phyloP scores from a whole-genome alignment of 2,888 invertebrate species.

The Mythimna ferrago region DNA sequence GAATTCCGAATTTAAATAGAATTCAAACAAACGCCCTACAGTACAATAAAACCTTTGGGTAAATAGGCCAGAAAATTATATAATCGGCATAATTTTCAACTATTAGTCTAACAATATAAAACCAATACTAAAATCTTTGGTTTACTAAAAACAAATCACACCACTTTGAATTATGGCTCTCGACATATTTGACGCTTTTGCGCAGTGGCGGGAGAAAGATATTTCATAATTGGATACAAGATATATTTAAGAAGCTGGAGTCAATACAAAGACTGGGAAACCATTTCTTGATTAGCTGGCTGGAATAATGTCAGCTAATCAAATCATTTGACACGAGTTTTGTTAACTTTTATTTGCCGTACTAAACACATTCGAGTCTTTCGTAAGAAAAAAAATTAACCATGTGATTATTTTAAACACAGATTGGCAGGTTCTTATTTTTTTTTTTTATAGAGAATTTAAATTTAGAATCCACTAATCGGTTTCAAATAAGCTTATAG shows the following conservation, averaged over 20 bases:
- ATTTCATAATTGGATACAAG: not conserved
- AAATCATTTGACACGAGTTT: not conserved
- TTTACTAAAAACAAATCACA: conserved; percentile 73
- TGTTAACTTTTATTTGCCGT: not conserved
- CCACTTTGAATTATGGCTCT: conserved; percentile 66
- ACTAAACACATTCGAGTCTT: not conserved
- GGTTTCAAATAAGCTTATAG: too few relatives aligned
- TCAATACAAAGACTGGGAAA: not conserved
- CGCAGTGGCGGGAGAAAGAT: conserved; percentile 21
- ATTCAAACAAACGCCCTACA: conserved; percentile 7
- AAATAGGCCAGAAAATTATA: conserved; percentile 37
- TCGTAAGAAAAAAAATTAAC: not conserved
- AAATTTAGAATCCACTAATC: too few relatives aligned
- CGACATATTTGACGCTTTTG: conserved; percentile 31
- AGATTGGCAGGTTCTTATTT: too few relatives aligned
- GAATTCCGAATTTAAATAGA: not conserved
- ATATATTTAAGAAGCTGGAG: not conserved
- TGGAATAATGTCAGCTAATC: not conserved
- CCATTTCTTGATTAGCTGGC: not conserved
- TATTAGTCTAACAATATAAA: conserved; percentile 52
- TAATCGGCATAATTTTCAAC: conserved; percentile 42
- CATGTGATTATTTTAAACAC: too few relatives aligned
- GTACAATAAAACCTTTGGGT: conserved; percentile 17
- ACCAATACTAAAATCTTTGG: conserved; percentile 80
- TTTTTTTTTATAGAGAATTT: too few relatives aligned